These are phyloP conservation scores for Mythimna albipuncta DNA, from an alignment of 2,888 invertebrate genomes.

Conservation along the genomic window DNA sequence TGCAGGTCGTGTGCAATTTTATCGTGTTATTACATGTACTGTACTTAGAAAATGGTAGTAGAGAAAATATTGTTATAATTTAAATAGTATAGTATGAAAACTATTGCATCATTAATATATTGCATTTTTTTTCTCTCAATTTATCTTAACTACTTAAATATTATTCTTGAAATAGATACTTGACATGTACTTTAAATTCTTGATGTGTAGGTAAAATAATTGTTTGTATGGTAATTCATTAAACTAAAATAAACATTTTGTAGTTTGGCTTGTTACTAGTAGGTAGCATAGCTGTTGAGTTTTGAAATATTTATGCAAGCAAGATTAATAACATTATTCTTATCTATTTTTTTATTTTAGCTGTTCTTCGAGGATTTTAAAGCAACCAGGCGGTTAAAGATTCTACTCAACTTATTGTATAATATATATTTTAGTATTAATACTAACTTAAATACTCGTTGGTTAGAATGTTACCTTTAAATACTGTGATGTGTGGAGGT, in stretches of 20 bases:
- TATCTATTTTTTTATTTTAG: constrained; percentile 75
- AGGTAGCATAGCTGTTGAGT: constrained; percentile 13
- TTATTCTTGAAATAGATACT: constrained; percentile 11
- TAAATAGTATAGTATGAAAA: constrained; percentile 1
- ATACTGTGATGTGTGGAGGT: background rate
- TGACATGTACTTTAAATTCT: constrained; percentile 4
- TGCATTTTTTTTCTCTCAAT: constrained; percentile 1
- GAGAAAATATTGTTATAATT: background rate
- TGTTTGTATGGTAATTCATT: background rate
- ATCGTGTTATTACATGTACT: background rate
- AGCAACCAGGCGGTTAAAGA: constrained; percentile 58
- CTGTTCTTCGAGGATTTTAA: constrained; percentile 77
- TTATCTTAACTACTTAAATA: background rate
- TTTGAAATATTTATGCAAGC: constrained; percentile 13
- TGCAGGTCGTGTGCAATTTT: constrained; percentile 15
- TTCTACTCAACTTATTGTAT: constrained; percentile 35
- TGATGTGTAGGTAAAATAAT: constrained; percentile 18
- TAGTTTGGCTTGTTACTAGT: background rate
- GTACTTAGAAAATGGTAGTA: constrained; percentile 16
- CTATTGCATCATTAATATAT: background rate
- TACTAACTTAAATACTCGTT: constrained; percentile 33
- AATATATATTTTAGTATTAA: constrained; percentile 36
- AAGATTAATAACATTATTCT: constrained; percentile 11
- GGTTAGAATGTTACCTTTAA: constrained; percentile 27
- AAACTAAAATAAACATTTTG: background rate